Conservation (phyloP, 2,888 invertebrate species). For the Leptinotarsa haldemani region DNA sequence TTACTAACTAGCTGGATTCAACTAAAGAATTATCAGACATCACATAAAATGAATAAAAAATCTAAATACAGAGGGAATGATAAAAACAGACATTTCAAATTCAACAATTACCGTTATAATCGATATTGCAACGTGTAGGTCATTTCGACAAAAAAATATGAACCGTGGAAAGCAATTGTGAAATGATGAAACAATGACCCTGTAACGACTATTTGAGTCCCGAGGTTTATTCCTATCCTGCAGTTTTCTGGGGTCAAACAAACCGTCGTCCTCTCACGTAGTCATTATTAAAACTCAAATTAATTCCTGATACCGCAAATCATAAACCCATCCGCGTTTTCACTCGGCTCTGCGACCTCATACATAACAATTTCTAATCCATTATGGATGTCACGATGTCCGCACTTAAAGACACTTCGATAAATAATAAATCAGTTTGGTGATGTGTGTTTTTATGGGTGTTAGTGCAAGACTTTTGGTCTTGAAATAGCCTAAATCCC, state of each 20-base stretch:
- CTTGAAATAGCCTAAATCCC: neutral
- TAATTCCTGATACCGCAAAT: constrained; percentile 1
- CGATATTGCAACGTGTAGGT: too few relatives aligned
- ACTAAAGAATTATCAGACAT: too few relatives aligned
- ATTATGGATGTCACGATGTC: constrained; percentile 7
- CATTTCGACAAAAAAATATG: too few relatives aligned
- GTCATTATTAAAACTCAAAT: constrained; percentile 4
- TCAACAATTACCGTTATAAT: too few relatives aligned
- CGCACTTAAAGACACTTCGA: constrained; percentile 20
- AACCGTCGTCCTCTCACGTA: neutral
- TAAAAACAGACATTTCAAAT: too few relatives aligned
- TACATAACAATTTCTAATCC: constrained; percentile 16
- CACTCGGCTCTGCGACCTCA: neutral
- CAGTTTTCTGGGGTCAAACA: neutral
- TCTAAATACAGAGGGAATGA: too few relatives aligned
- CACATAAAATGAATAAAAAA: too few relatives aligned
- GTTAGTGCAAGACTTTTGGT: neutral
- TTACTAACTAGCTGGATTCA: too few relatives aligned
- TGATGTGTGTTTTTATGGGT: neutral
- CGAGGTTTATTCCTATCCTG: neutral
- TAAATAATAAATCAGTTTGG: constrained; percentile 18
- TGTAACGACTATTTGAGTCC: neutral
- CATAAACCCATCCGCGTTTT: constrained; percentile 10
- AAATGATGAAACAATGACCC: too few relatives aligned
- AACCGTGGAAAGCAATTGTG: too few relatives aligned